A percentile compares a stretch with the other conserved stretches of the same genome.
These are phyloP conservation scores for Otis tarda DNA, from an alignment of 2,113 vertebrate species.

Conservation along the genomic window DNA sequence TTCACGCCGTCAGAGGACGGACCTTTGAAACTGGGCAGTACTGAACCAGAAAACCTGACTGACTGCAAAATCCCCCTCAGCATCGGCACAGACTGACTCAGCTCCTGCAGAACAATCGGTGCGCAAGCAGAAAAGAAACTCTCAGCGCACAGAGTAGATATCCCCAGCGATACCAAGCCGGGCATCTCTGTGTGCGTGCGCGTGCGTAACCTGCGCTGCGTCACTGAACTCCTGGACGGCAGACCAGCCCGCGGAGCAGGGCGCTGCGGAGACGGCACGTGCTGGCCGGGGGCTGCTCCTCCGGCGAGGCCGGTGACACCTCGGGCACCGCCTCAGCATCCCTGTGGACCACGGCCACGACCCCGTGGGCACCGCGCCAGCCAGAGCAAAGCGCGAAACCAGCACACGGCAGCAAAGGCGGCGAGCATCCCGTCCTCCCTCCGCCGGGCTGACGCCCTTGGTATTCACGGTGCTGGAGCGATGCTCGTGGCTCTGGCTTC, in stretches of 20 bases:
- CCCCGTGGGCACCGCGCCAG: rapidly evolving
- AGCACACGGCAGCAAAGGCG: rapidly evolving
- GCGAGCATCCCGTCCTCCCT: not conserved
- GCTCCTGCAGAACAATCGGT: not conserved
- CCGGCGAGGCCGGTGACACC: not conserved
- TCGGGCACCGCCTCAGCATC: not conserved
- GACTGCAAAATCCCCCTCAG: not conserved
- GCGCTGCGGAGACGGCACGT: not conserved
- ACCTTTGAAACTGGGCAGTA: not conserved
- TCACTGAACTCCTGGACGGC: not conserved
- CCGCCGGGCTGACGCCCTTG: not conserved
- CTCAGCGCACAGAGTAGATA: not conserved
- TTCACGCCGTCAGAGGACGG: not conserved
- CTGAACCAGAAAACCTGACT: not conserved
- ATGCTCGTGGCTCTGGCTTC: not conserved
- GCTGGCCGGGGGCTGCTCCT: too few relatives aligned
- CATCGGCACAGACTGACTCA: not conserved
- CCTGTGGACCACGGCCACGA: rapidly evolving
- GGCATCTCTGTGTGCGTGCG: not conserved
- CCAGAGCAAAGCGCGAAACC: rapidly evolving
- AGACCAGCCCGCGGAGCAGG: not conserved
- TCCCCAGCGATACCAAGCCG: not conserved
- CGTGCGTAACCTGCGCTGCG: not conserved
- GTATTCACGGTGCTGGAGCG: too few relatives aligned
- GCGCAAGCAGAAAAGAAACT: not conserved